Base-by-base conservation (phyloP, 2,113 vertebrate genomes). In the Zapornia atra region DNA sequence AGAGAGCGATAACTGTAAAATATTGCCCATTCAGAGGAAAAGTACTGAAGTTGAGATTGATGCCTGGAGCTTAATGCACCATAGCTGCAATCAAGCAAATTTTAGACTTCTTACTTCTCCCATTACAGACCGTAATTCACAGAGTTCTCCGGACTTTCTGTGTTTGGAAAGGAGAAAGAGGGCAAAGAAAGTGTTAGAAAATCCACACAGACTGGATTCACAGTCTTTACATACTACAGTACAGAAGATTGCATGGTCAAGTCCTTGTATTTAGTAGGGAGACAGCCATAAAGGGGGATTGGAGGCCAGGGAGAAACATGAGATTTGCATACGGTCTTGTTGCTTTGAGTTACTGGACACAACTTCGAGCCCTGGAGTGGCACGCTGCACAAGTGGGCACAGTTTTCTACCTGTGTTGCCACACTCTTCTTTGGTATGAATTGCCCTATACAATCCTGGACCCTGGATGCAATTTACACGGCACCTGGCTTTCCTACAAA, bases 11-110 rank as follows among this genome's bases (percentile, higher is more conserved):
- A 96, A 72, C 51, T 92, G 51, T 88, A 86, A 96, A 93, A 84
- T 92, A 95, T 44, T 89, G 72, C 81, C 65, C 53, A 68, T 91
- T 94, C 90, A 64, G 77, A 87, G 57, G 68, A 84, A 64, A 92
- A 91, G 38, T 64, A 68, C 73, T 60, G 29, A 10, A 6, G 48
- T 5, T 90, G 90, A 95, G 83, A 90, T 84, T 91, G 86, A 93
- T 96, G 86, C 46, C 57, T 91, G 61, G 40, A 93, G 78, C 69
- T 94, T 94, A 95, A 94, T 88, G 88, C 77, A 88, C 81, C 69
- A 72, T 51, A 71, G 83, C 44, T 82, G 57, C 90, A 86, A 79
- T 90, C 80, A 69, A 90, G 31, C 42, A 72, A 69, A 92, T 92
- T 83, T 92, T 72, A 88, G 51, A 33, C 64, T 92, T 91, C 56